Evolutionary conservation across 2,888 invertebrate species (phyloP), one percentile per base, ranked within the genome.

Genomic region (Caenorhabditis doughertyi): DNA sequence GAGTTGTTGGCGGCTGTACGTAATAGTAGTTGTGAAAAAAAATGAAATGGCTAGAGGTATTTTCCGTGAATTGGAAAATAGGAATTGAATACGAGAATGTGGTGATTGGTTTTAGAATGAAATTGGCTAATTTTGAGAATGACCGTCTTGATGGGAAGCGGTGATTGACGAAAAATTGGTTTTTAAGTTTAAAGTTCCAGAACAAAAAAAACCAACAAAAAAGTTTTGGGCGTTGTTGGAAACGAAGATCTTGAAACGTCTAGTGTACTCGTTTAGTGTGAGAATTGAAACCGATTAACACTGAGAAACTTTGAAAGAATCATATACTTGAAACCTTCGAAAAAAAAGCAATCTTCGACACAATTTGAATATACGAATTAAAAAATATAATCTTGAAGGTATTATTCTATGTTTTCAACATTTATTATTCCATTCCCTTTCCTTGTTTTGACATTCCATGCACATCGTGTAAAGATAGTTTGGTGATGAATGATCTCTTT

Each of bases 41-140:
- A 47, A 32, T 16, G 9, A 42, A 13, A 44, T 44, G 27, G 44
- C 18, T 56, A 32, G n/a, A n/a, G 71, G 32, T 60, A 51, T 71
- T 60, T 71, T 51, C 23, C 32, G 65, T 65, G 44, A 55, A 55
- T 73, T 44, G 42, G 47, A 25, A 39, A 53, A 72, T 58, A 51
- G 62, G 49, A 25, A 42, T 16, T 47, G 64, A 32, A 65, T 16
- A 51, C 29, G 49, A 49, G 47, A 39, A n/a, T n/a, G 64, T 64
- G 62, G 51, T 58, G 71, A 71, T 71, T 70, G 55, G 56, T 27
- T 49, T 58, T 47, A 35, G 47, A 51, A 32, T 51, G 65, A 71
- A 74, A 74, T 65, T 65, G 65, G 74, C 65, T 74, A 44, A 65
- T 74, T 74, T 74, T 74, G 47, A 39, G 39, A 53, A 74, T 47